Conservation (phyloP, 2,888 invertebrate species). For the Hypena proboscidalis region DNA sequence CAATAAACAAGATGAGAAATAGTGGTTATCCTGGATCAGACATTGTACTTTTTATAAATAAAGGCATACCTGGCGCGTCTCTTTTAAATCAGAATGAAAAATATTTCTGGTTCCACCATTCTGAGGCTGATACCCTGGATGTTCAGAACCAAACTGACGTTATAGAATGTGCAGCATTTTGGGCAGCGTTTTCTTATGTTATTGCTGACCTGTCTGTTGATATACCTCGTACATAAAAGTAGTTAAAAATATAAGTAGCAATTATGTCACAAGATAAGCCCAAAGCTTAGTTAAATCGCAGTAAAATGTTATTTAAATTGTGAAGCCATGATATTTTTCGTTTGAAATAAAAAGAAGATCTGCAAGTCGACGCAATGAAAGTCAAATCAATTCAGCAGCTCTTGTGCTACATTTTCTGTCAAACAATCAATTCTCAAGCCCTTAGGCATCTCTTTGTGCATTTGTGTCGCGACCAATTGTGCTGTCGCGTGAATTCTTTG, state of each 20-base stretch:
- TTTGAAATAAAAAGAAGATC: no score
- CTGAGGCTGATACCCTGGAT: slow-evolving; percentile 90
- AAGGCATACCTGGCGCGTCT: slow-evolving; percentile 89
- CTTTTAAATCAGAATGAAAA: slow-evolving; percentile 88
- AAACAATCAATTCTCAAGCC: slow-evolving; percentile 37
- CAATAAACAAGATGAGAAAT: slow-evolving; percentile 84
- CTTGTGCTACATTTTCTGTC: slow-evolving; percentile 15
- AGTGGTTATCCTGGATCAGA: slow-evolving; percentile 88
- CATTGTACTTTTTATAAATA: slow-evolving; percentile 85
- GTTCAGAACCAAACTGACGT: slow-evolving; percentile 87
- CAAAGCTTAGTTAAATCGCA: no score
- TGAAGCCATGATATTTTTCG: no score
- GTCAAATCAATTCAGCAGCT: slow-evolving; percentile 3
- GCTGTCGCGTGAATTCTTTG: no score
- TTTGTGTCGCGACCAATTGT: slow-evolving; percentile 28
- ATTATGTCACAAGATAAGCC: no score
- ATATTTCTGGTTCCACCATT: slow-evolving; percentile 90
- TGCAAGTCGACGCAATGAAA: no score
- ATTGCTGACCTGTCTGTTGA: slow-evolving; percentile 89
- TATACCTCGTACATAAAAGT: slow-evolving; percentile 82
- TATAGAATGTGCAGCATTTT: slow-evolving; percentile 89
- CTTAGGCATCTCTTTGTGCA: slow-evolving; percentile 37
- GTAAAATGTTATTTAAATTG: no score
- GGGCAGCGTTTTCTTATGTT: slow-evolving; percentile 89
- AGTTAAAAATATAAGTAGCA: no score